A percentile compares a stretch with the other conserved stretches of the same genome.
Evolutionary conservation across 2,888 invertebrate genomes (phyloP).

Genomic region (Nezara viridula): DNA sequence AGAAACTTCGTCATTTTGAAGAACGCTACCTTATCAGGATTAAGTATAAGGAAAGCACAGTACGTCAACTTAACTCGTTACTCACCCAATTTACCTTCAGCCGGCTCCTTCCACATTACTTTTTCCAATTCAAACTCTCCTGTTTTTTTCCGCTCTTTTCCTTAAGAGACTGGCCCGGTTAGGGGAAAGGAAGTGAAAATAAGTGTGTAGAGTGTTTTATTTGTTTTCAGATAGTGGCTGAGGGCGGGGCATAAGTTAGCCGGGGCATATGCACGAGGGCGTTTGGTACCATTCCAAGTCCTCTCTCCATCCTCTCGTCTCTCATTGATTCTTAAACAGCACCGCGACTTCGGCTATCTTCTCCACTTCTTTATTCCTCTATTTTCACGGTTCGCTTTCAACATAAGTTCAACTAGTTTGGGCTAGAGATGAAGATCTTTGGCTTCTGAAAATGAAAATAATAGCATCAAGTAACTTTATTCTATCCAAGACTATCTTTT

Average conservation of each 20-base stretch:
- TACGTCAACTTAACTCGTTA: background rate
- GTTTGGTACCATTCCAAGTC: conserved; percentile 30
- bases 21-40: too few relatives aligned
- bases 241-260: conserved; percentile 30
- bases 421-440: background rate
- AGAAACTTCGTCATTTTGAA: too few relatives aligned
- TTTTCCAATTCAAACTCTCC: background rate
- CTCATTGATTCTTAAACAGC: conserved; percentile 48
- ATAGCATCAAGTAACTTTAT: too few relatives aligned
- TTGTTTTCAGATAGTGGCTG: conserved; percentile 51
- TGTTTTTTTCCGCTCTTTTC: conserved; percentile 42
- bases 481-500: too few relatives aligned
- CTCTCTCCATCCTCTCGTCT: background rate
- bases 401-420: background rate
- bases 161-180: conserved; percentile 28
- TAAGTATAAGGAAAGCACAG: too few relatives aligned
- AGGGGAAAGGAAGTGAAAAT: conserved; percentile 42
- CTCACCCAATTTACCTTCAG: background rate
- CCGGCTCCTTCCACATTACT: background rate
- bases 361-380: conserved; percentile 13
- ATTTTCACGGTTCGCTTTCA: background rate
- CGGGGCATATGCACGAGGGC: conserved; percentile 42
- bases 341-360: conserved; percentile 18
- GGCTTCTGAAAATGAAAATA: background rate
- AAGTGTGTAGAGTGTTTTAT: conserved; percentile 42